Percentiles rank a stretch among this genome's conserved stretches.
Conservation (phyloP, 2,113 vertebrate species). For the Cacatua alba region DNA sequence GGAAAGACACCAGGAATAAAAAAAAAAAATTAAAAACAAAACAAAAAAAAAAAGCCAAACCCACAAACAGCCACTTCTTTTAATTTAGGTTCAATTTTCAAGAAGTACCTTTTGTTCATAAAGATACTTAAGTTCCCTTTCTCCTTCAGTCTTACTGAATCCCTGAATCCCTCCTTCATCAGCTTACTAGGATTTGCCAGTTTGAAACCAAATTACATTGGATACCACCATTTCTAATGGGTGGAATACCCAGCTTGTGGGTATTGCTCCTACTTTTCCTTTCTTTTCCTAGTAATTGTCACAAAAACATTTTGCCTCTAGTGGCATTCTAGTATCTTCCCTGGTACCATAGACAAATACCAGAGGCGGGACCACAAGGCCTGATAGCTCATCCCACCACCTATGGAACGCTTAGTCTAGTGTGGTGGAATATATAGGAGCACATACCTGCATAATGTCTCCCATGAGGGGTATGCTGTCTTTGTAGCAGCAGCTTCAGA, state of each 20-base stretch:
- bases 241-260: not conserved
- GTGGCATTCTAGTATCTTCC: not conserved
- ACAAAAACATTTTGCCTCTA: not conserved
- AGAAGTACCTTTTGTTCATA: not conserved
- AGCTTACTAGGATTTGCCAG: not conserved
- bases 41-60: too few species aligned
- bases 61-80: not conserved
- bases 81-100: not conserved
- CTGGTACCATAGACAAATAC: not conserved
- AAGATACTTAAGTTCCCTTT: not conserved
- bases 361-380: not conserved
- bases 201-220: not conserved
- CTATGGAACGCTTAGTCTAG: not conserved
- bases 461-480: not conserved
- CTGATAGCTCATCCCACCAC: not conserved
- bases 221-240: not conserved
- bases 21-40: not conserved
- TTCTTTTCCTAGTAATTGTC: not conserved
- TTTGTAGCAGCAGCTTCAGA: not conserved
- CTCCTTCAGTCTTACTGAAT: not conserved
- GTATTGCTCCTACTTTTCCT: not conserved
- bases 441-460: not conserved
- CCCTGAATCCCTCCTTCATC: not conserved
- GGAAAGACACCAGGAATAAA: not conserved
- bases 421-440: not conserved